Evolutionary conservation across 2,888 invertebrate genomes (phyloP), one percentile per base, ranked within the genome.

Genomic region (Eupelmus urozonus): DNA sequence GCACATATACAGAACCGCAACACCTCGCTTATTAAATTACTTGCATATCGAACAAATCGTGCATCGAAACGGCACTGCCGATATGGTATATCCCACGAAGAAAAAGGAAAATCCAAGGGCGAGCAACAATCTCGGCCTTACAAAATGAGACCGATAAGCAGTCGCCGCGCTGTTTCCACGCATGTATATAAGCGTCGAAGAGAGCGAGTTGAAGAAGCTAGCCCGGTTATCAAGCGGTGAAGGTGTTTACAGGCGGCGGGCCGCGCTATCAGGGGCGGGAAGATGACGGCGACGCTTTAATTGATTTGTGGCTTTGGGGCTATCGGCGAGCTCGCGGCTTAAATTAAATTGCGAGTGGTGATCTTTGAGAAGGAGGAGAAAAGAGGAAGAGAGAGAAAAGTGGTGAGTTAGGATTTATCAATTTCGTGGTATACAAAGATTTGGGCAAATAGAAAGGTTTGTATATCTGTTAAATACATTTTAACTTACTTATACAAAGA

Each of bases 221-320:
- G 66, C n/a, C 5, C 34, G 82, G 83, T 86, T 88, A 88, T 88
- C 88, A 85, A 84, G 85, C 87, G 87, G 87, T 88, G 87, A 88
- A 88, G 88, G 88, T 87, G 88, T 88, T 88, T 88, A 88, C 88
- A 87, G 87, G 81, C 84, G 83, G 84, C 83, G 83, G 83, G 84
- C 86, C 87, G 87, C 88, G 85, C 85, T 87, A 87, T 87, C 86
- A 85, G 83, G 82, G 79, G 73, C 59, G 71, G 49, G 27, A 23
- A 49, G 57, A 70, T 83, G 84, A 84, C 84, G 78, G 80, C 62
- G 27, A 83, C 81, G 83, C 86, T 87, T 86, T 88, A 88, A 88
- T 88, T 88, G 87, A 88, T 88, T 88, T 88, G 88, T 88, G 87
- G 85, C 85, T 81, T 78, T 76, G 80, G 76, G 84, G 51, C 76